Evolutionary conservation across 30 jellyfish, hydroid and myxozoan species (phyloP), one percentile per base, ranked within the genome.

Genomic region (Cassiopea xamachana): DNA sequence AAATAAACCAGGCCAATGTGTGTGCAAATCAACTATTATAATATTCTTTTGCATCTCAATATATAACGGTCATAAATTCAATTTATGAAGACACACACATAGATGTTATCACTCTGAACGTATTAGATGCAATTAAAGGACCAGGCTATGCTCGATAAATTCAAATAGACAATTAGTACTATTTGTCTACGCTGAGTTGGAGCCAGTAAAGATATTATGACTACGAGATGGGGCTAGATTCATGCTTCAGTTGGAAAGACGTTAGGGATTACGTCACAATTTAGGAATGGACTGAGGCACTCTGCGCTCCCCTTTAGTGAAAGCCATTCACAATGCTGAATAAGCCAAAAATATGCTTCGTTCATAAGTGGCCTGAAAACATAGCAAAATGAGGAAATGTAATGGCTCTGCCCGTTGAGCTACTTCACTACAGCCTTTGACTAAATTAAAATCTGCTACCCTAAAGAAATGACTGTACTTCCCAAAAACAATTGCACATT

Each of bases 31-130:
- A 51, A 6, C 49, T 39, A 13, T 55, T 55, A 48, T 75, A 50
- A 74, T n/a, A 0, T 48, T 75, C 46, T 75, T 59, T 50, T 78
- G 51, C 51, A 75, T 78, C 87, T 78, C 7, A 60, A 1, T 48
- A 45, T 46, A 48, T 49, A 78, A 48, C 80, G 71, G 87, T 50
- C 74, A 12, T 78, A 48, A 43, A 78, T 78, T 50, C 46, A 60
- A 19, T 78, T 48, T 78, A 27, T 46, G 51, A 78, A 59, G 73
- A 60, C 69, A 47, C 48, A 43, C 17, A 78, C 48, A 43, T 49
- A 78, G 87, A 78, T 78, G 87, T 78, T 78, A 78, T 78, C 87
- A 78, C 71, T 78, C 58, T 46, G 4, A 60, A 60, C 51, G 75
- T 44, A 43, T 50, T 78, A 48, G 87, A 48, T 19, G 87, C 73